A percentile compares a stretch with the other conserved stretches of the same genome.
phyloP scores from a whole-genome alignment of 2,797 vertebrate species.

The Emydoidea blandingii region DNA sequence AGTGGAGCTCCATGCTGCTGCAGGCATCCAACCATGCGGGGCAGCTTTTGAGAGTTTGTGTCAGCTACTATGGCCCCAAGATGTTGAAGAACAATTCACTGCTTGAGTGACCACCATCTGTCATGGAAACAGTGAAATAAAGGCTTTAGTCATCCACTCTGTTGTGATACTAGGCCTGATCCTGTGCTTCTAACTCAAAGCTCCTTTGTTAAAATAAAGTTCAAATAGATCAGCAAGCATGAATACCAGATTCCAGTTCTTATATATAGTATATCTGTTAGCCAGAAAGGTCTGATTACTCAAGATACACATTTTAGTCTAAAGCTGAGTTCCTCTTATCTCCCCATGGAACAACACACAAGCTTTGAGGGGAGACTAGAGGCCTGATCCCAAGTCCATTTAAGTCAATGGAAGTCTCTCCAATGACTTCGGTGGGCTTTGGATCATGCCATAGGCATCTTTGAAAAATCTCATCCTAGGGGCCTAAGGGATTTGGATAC shows the following conservation, averaged over 20 bases:
- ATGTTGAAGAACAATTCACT: neutral
- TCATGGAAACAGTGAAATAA: neutral
- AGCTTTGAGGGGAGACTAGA: neutral
- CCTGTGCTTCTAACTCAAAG: neutral
- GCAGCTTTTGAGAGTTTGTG: neutral
- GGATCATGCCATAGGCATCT: neutral
- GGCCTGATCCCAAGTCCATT: neutral
- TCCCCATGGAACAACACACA: neutral
- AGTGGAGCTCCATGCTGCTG: neutral
- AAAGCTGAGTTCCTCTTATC: neutral
- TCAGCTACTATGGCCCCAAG: neutral
- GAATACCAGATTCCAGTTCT: neutral
- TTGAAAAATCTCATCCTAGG: neutral
- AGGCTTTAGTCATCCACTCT: neutral
- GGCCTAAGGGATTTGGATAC: neutral
- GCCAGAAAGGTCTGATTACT: neutral
- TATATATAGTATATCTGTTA: neutral
- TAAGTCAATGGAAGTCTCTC: constrained; percentile 30
- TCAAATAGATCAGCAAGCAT: neutral
- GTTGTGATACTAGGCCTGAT: neutral
- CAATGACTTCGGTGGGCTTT: neutral
- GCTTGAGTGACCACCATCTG: neutral
- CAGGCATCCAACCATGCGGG: neutral
- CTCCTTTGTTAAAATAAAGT: neutral
- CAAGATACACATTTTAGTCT: neutral